phyloP scores from a whole-genome alignment of 2,797 vertebrate genomes.

The Toxotes lorentzi region DNA sequence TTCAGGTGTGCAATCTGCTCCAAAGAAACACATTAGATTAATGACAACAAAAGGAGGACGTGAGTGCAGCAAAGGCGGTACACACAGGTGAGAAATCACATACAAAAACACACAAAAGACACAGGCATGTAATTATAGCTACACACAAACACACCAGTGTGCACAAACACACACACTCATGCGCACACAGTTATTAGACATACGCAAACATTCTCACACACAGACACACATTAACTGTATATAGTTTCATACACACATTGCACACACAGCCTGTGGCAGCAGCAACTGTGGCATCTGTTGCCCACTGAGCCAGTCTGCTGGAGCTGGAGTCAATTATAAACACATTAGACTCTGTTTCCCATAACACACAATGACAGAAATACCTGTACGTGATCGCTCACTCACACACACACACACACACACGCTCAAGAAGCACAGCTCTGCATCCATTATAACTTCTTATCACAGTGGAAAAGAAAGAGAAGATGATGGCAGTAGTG shows the following conservation, averaged over 20 bases:
- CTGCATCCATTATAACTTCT: slow-evolving; percentile 35
- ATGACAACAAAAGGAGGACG: slow-evolving; percentile 23
- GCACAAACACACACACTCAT: not conserved
- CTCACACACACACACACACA: slow-evolving; percentile 27
- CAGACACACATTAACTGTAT: slow-evolving; percentile 2
- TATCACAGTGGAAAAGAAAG: slow-evolving; percentile 19
- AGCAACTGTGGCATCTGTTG: slow-evolving; percentile 75
- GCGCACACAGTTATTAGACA: not conserved
- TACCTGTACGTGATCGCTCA: slow-evolving; percentile 57
- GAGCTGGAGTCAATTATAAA: slow-evolving; percentile 83
- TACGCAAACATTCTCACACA: slow-evolving; percentile 7
- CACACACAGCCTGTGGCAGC: slow-evolving; percentile 52
- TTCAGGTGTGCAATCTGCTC: slow-evolving; percentile 22
- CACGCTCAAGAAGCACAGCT: slow-evolving; percentile 1
- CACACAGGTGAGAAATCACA: slow-evolving; percentile 25
- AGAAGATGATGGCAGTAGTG: slow-evolving; percentile 2
- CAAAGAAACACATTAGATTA: slow-evolving; percentile 33
- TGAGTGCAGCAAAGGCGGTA: slow-evolving; percentile 4
- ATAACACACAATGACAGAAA: slow-evolving; percentile 75
- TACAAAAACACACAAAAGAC: not conserved
- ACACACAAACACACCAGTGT: slow-evolving; percentile 13
- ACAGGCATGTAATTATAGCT: not conserved
- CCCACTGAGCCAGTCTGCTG: slow-evolving; percentile 75
- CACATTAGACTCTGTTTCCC: slow-evolving; percentile 78
- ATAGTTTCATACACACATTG: slow-evolving; percentile 10